These are phyloP conservation scores for Orthosia gothica DNA, from an alignment of 2,888 invertebrate genomes.

Conservation along the genomic window DNA sequence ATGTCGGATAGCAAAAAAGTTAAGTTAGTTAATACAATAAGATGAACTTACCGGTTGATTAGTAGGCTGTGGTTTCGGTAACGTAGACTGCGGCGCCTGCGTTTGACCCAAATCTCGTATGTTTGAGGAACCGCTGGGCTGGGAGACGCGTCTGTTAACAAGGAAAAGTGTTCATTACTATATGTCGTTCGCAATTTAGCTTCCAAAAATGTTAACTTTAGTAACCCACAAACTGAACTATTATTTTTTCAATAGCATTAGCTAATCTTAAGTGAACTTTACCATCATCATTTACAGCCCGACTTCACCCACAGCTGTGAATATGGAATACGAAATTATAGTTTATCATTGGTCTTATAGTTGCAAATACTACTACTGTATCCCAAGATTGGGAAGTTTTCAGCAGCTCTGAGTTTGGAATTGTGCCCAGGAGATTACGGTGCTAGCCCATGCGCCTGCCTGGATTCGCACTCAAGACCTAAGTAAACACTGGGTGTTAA, in stretches of 20 bases:
- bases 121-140: slow-evolving; percentile 69
- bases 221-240: background rate
- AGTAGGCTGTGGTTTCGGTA: slow-evolving; percentile 72
- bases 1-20: background rate
- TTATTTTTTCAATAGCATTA: no score
- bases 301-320: no score
- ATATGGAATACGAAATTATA: no score
- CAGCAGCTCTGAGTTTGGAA: no score
- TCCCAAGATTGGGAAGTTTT: no score
- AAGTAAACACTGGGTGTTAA: no score
- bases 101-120: slow-evolving; percentile 71
- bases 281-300: no score
- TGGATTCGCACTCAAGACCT: no score
- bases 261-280: no score
- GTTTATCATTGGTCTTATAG: no score
- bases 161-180: background rate
- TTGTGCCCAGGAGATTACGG: background rate
- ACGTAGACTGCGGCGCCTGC: slow-evolving; percentile 68
- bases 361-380: no score
- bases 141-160: slow-evolving; percentile 76
- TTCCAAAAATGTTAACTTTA: background rate
- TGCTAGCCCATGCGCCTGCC: background rate
- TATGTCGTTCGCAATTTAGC: background rate
- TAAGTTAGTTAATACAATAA: slow-evolving; percentile 1
- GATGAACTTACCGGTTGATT: slow-evolving; percentile 71